A percentile compares a stretch with the other conserved stretches of the same genome.
Evolutionary conservation across 2,113 vertebrate genomes (phyloP).

Genomic region (Lamprologus tigripictilis): DNA sequence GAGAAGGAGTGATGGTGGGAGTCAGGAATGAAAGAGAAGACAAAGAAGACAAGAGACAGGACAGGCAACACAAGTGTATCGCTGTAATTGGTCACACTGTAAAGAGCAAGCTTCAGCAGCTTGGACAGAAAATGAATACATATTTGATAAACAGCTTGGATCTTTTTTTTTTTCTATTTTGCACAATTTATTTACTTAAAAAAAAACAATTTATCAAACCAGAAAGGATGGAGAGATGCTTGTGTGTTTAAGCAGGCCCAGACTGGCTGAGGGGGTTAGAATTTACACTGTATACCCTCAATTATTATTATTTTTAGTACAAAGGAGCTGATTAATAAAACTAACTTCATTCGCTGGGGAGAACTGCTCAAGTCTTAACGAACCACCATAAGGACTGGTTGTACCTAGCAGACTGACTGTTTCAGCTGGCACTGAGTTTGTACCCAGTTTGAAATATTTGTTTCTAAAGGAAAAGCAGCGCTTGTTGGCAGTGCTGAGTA

Average conservation of each 20-base stretch:
- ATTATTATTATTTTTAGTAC: background rate
- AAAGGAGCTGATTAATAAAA: background rate
- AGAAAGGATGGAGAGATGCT: slow-evolving; percentile 6
- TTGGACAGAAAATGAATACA: slow-evolving; percentile 8
- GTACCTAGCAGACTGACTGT: background rate
- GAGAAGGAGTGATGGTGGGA: slow-evolving; percentile 46
- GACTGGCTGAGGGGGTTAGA: background rate
- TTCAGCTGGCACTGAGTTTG: background rate
- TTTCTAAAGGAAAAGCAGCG: slow-evolving; percentile 24
- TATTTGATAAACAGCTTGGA: background rate
- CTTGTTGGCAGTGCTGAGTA: slow-evolving; percentile 58
- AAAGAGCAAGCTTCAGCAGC: slow-evolving; percentile 29
- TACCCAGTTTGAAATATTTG: slow-evolving; percentile 39
- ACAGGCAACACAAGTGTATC: slow-evolving; percentile 60
- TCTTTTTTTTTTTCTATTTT: background rate
- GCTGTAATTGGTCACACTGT: slow-evolving; percentile 84
- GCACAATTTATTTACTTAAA: slow-evolving; percentile 19
- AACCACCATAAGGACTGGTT: background rate
- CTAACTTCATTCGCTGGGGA: background rate
- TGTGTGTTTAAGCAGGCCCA: background rate
- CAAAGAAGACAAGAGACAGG: slow-evolving; percentile 53
- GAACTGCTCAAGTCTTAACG: background rate
- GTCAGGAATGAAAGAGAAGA: slow-evolving; percentile 41
- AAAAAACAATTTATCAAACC: background rate
- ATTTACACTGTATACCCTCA: background rate